Percentiles rank a stretch among this genome's conserved stretches.
Evolutionary conservation across 2,888 invertebrate species (phyloP).

Genomic region (Lymantria monacha): DNA sequence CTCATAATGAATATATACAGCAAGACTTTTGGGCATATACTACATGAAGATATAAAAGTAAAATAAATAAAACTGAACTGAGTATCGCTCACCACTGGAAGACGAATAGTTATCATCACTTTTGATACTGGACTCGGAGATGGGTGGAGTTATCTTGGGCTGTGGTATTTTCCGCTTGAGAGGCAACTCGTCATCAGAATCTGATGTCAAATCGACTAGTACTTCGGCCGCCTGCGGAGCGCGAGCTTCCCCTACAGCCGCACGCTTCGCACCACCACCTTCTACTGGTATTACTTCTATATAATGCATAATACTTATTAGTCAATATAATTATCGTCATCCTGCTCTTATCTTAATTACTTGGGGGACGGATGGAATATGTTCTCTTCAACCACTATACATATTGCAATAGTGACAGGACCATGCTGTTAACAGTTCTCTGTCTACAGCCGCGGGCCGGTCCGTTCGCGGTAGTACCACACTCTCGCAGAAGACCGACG

Average conservation of each 20-base stretch:
- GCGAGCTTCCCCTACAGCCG: slow-evolving; percentile 63
- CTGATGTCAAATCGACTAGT: slow-evolving; percentile 88
- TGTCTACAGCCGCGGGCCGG: too few relatives aligned
- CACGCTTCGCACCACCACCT: slow-evolving; percentile 55
- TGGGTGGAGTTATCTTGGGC: slow-evolving; percentile 69
- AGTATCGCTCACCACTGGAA: slow-evolving; percentile 46
- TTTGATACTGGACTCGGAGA: slow-evolving; percentile 47
- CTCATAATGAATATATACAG: too few relatives aligned
- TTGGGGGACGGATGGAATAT: too few relatives aligned
- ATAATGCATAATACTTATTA: background rate
- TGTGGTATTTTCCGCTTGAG: slow-evolving; percentile 81
- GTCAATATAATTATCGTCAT: background rate
- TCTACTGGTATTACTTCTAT: slow-evolving; percentile 79
- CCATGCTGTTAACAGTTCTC: too few relatives aligned
- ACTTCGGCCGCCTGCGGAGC: slow-evolving; percentile 63
- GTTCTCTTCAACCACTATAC: too few relatives aligned
- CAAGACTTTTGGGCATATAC: too few relatives aligned
- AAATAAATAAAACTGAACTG: background rate
- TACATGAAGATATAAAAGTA: too few relatives aligned
- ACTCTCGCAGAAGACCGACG: too few relatives aligned
- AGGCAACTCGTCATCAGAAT: slow-evolving; percentile 87
- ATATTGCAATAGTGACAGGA: too few relatives aligned
- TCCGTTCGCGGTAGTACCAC: too few relatives aligned
- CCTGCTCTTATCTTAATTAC: too few relatives aligned
- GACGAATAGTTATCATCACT: slow-evolving; percentile 68